Evolutionary conservation across 2,797 vertebrate species (phyloP).

Genomic region (Galaxias olidus): DNA sequence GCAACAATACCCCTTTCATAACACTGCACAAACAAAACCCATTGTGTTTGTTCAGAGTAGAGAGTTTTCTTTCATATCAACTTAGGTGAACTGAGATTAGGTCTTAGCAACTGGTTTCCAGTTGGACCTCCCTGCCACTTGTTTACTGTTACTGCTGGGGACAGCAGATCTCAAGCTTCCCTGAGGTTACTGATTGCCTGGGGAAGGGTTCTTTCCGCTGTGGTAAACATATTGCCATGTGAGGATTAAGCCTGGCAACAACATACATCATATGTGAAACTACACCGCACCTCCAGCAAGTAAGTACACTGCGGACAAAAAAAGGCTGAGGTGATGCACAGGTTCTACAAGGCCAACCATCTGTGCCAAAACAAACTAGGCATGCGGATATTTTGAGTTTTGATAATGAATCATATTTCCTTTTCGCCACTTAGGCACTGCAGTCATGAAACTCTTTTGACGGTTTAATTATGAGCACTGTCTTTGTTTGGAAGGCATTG

Average conservation of each 20-base stretch:
- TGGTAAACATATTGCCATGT: conserved; percentile 55
- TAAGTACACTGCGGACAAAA: too few relatives aligned
- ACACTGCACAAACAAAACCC: too few relatives aligned
- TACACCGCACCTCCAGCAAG: conserved; percentile 26
- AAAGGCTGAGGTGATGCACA: neutral
- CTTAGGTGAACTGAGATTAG: conserved; percentile 19
- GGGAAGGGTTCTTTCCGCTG: conserved; percentile 43
- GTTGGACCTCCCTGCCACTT: conserved; percentile 36
- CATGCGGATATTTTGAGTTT: conserved; percentile 2
- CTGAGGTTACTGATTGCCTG: conserved; percentile 54
- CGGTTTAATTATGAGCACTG: conserved; percentile 41
- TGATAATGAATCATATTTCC: neutral
- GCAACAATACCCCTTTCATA: neutral
- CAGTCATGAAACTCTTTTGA: conserved; percentile 19
- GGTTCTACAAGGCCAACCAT: neutral
- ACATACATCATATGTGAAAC: conserved; percentile 46
- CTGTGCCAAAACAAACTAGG: neutral
- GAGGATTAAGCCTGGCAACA: conserved; percentile 54
- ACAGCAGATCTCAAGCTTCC: conserved; percentile 53
- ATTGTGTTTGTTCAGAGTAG: conserved; percentile 15
- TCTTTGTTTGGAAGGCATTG: conserved; percentile 50
- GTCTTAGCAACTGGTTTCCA: conserved; percentile 37
- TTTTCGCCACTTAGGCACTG: neutral
- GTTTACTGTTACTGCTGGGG: conserved; percentile 37
- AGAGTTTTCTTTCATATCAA: conserved; percentile 21